Evolutionary conservation across 2,797 vertebrate genomes (phyloP).

Genomic region (Sebastes wilsoni): DNA sequence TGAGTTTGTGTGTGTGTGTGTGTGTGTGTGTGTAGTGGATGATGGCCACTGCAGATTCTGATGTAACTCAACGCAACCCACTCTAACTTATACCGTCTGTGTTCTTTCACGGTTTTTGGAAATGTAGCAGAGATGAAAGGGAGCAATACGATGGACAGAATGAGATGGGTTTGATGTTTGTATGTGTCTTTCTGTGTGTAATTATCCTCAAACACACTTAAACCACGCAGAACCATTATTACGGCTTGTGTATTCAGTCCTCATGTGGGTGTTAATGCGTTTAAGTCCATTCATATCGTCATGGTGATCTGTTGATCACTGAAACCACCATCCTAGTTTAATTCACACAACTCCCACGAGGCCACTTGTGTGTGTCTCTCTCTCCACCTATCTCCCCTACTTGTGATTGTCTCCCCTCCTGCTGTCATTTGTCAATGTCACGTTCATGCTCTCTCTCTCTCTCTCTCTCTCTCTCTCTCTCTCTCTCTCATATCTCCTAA

Average conservation of each 20-base stretch:
- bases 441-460: slow-evolving; percentile 32
- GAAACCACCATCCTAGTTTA: slow-evolving; percentile 44
- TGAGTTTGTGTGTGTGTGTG: background rate
- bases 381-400: slow-evolving; percentile 26
- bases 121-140: background rate
- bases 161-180: background rate
- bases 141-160: background rate
- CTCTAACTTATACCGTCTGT: background rate
- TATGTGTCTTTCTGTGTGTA: background rate
- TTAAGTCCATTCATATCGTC: slow-evolving; percentile 42
- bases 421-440: slow-evolving; percentile 64
- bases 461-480: slow-evolving; percentile 6
- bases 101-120: background rate
- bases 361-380: slow-evolving; percentile 19
- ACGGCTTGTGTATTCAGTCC: background rate
- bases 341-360: slow-evolving; percentile 42
- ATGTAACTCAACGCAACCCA: slow-evolving; percentile 48
- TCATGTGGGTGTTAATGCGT: slow-evolving; percentile 18
- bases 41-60: slow-evolving; percentile 46
- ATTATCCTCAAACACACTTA: slow-evolving; percentile 17
- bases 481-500: slow-evolving; percentile 1
- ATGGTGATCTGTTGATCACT: slow-evolving; percentile 43
- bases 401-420: slow-evolving; percentile 45
- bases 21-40: background rate
- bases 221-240: background rate